Percentiles rank a stretch among this genome's conserved stretches.
phyloP scores from a whole-genome alignment of 2,113 vertebrate species.

The Cyprinodon variegatus region DNA sequence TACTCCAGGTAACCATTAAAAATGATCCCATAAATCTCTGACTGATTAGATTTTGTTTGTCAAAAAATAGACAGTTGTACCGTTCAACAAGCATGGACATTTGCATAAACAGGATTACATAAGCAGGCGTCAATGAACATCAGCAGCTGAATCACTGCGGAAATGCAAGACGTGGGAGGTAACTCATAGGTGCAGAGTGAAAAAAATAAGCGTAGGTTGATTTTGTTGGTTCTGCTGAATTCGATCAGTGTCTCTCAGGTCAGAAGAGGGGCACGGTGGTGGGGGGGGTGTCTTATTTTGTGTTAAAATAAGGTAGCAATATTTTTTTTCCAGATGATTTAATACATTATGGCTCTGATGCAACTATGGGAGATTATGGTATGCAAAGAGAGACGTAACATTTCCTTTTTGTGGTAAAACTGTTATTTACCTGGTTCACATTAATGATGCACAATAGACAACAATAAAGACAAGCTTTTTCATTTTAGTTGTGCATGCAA shows the following conservation, averaged over 20 bases:
- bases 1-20: background rate
- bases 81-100: background rate
- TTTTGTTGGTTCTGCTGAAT: conserved; percentile 14
- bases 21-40: background rate
- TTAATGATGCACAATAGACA: background rate
- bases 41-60: background rate
- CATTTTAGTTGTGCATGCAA: no score
- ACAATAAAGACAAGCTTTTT: no score
- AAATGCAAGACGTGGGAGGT: conserved; percentile 29
- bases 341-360: background rate
- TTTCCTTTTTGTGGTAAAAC: no score
- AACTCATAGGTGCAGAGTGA: conserved; percentile 5
- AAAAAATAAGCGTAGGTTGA: conserved; percentile 20
- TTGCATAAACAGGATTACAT: background rate
- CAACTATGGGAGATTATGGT: background rate
- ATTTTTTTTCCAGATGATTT: background rate
- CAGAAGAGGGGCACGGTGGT: background rate
- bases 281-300: background rate
- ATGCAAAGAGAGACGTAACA: no score
- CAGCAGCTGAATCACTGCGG: background rate
- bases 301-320: background rate
- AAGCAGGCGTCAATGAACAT: conserved; percentile 7
- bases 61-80: rapidly evolving
- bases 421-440: background rate
- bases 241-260: background rate